phyloP scores from a whole-genome alignment of 2,797 vertebrate genomes.

The Chloroceryle inda region DNA sequence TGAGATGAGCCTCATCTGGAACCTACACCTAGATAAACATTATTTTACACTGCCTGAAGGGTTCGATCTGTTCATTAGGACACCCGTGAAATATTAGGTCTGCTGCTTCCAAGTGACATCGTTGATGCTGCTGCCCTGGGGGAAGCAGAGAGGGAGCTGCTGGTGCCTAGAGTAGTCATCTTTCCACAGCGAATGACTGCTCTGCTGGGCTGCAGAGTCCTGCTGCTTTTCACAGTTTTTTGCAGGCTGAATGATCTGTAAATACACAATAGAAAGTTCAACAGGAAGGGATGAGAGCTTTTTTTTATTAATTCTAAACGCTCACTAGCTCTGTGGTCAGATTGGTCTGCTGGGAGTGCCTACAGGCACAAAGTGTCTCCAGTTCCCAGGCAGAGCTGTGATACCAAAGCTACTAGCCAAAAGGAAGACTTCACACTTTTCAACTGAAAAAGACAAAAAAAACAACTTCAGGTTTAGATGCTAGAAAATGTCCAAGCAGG shows the following conservation, averaged over 20 bases:
- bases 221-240: background rate
- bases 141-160: background rate
- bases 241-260: background rate
- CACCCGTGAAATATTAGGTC: background rate
- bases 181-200: background rate
- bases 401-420: background rate
- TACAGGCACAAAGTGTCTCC: background rate
- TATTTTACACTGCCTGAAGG: background rate
- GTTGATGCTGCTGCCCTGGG: background rate
- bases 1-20: background rate
- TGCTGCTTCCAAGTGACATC: background rate
- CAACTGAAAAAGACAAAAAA: background rate
- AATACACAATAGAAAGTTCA: fast-evolving
- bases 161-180: background rate
- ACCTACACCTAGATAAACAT: background rate
- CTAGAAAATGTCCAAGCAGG: background rate
- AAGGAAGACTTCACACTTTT: background rate
- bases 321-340: background rate
- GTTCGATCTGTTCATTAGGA: slow-evolving; percentile 15
- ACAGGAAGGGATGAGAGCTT: background rate
- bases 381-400: background rate
- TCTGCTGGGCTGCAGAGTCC: background rate
- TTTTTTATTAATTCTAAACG: background rate
- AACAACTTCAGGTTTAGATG: fast-evolving
- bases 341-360: background rate